Evolutionary conservation across 1,140 invertebrate genomes (phyloP).

Genomic region (Gryllus bimaculatus): DNA sequence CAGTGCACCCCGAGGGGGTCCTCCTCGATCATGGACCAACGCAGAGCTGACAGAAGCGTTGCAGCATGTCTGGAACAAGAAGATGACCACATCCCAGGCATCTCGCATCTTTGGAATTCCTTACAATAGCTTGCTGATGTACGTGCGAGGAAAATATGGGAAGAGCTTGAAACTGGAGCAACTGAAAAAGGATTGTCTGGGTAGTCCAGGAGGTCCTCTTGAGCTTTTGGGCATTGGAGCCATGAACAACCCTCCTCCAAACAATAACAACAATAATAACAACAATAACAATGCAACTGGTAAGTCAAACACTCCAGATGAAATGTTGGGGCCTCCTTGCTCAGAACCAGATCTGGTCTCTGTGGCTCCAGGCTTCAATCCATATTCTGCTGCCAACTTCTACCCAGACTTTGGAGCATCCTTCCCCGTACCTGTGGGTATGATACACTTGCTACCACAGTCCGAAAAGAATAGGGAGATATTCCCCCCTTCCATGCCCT

Average conservation of each 20-base stretch:
- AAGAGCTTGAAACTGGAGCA: conserved; percentile 81
- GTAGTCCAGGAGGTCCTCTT: conserved; percentile 45
- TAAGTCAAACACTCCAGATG: conserved; percentile 27
- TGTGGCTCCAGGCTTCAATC: conserved; percentile 45
- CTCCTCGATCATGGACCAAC: conserved; percentile 82
- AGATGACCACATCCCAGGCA: conserved; percentile 88
- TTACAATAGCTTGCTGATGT: conserved; percentile 84
- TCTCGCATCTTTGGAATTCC: conserved; percentile 82
- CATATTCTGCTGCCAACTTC: conserved; percentile 50
- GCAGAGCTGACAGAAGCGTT: conserved; percentile 78
- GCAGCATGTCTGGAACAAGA: conserved; percentile 86
- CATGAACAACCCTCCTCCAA: conserved; percentile 31
- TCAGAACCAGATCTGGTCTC: conserved; percentile 20
- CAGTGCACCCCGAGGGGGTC: conserved; percentile 76
- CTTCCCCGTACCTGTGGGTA: conserved; percentile 71
- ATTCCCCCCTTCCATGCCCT: conserved; percentile 40
- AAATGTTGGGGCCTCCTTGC: conserved; percentile 10
- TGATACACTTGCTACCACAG: conserved; percentile 69
- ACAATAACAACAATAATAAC: conserved; percentile 59
- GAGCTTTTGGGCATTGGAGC: conserved; percentile 56
- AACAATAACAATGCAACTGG: conserved; percentile 54
- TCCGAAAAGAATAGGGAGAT: conserved; percentile 56
- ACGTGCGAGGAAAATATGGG: conserved; percentile 84
- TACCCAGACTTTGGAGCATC: conserved; percentile 69
- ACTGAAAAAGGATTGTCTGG: conserved; percentile 75